Base-by-base conservation (phyloP, 2,113 vertebrate genomes). In the Excalfactoria chinensis region DNA sequence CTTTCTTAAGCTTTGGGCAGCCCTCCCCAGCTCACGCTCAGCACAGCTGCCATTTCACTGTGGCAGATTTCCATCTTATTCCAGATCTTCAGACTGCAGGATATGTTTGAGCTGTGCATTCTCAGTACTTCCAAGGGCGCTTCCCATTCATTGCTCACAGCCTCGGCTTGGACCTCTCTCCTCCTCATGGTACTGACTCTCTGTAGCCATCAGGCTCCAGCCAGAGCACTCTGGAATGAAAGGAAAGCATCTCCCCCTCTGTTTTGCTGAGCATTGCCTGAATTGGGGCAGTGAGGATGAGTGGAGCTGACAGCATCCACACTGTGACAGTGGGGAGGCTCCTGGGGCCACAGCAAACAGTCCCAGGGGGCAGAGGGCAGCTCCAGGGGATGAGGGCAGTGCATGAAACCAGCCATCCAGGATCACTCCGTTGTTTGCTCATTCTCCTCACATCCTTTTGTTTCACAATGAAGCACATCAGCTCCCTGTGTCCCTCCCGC, bases 381-480 rank as follows among this genome's bases (percentile, higher is more conserved):
- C 30, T 32, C 55, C 11, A 9, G 55, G 30, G 30, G 30, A 26
- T 17, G 51, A 28, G 26, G 51, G 51, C 51, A 28, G 51, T 53
- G 51, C 51, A 16, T 9, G 23, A 80, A 91, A 88, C 64, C 40
- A 71, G 88, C 1, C 2, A 75, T 87, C 86, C 90, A 80, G 93
- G 83, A 91, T 77, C 91, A 77, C 80, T 90, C 84, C 53, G 78
- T 94, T 96, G 67, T 95, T 96, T 93, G 90, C 84, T 94, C 91
- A 96, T 85, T 96, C 93, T 93, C 86, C 85, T 76, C 88, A 78
- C 82, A 89, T 89, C 85, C 86, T 95, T 96, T 95, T 93, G 89
- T 91, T 96, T 93, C 83, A 89, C 94, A 95, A 94, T 96, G 94
- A 95, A 89, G 83, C 88, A 93, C 95, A 96, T 97, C 91, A 96